phyloP scores from a whole-genome alignment of 64 coral and sea anemone genomes.

The Montipora cactus region DNA sequence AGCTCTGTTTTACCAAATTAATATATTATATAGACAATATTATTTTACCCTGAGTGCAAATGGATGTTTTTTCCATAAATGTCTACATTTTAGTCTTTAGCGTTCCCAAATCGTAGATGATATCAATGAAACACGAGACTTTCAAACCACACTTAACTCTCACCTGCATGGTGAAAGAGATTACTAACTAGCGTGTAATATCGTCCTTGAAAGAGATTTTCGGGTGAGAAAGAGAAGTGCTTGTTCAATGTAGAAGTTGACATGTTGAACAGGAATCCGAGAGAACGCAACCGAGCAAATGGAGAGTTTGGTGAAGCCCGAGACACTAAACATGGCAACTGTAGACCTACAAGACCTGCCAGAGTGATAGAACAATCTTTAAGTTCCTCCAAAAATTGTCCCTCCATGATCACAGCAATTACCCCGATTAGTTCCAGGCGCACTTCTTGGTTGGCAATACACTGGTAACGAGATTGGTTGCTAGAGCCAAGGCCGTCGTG shows the following conservation, averaged over 20 bases:
- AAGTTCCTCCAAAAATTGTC: background rate
- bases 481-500: too few species aligned
- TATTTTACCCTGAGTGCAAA: too few species aligned
- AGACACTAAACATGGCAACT: conserved; percentile 60
- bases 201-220: conserved; percentile 54
- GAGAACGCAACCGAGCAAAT: background rate
- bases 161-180: conserved; percentile 65
- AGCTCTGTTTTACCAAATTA: too few species aligned
- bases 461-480: background rate
- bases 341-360: conserved; percentile 19
- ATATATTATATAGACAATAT: too few species aligned
- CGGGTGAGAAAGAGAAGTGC: conserved; percentile 62
- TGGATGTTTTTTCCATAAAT: too few species aligned
- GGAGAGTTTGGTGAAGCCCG: conserved; percentile 24
- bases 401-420: background rate
- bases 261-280: conserved; percentile 64
- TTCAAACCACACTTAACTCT: background rate
- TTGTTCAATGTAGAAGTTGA: background rate
- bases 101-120: too few species aligned
- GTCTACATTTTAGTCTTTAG: too few species aligned
- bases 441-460: background rate
- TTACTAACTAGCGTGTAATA: conserved; percentile 60
- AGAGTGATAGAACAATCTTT: conserved; percentile 39
- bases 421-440: background rate
- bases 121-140: background rate